Conservation (phyloP, 1,140 invertebrate species). For the Euwallacea fornicatus region DNA sequence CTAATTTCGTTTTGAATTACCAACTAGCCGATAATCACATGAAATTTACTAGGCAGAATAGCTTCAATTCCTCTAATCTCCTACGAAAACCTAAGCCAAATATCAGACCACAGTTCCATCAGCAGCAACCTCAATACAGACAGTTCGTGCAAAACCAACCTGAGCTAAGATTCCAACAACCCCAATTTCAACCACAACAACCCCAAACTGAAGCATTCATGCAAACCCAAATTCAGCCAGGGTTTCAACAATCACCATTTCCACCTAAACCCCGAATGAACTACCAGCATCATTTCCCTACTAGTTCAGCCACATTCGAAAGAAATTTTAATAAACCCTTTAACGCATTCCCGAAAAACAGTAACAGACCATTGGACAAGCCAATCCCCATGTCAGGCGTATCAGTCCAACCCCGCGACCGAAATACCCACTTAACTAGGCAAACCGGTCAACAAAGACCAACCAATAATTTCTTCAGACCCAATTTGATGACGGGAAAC, state of each 20-base stretch:
- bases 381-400: conserved; percentile 3
- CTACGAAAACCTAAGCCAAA: neutral
- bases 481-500: neutral
- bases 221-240: neutral
- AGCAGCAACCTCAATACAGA: neutral
- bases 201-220: neutral
- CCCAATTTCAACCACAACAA: conserved; percentile 5
- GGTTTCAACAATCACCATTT: neutral
- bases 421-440: no score
- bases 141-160: neutral
- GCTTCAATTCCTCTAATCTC: neutral
- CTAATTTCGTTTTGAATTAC: conserved; percentile 7
- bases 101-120: neutral
- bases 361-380: neutral
- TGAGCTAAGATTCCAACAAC: neutral
- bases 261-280: neutral
- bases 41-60: conserved; percentile 2
- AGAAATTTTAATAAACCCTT: neutral
- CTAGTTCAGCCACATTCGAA: neutral
- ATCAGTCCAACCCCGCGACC: neutral
- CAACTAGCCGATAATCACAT: neutral
- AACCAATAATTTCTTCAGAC: neutral
- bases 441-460: neutral
- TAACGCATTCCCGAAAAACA: neutral
- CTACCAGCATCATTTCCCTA: neutral